These are phyloP conservation scores for Drosophila yooni DNA, from an alignment of 2,888 invertebrate genomes.

Conservation along the genomic window DNA sequence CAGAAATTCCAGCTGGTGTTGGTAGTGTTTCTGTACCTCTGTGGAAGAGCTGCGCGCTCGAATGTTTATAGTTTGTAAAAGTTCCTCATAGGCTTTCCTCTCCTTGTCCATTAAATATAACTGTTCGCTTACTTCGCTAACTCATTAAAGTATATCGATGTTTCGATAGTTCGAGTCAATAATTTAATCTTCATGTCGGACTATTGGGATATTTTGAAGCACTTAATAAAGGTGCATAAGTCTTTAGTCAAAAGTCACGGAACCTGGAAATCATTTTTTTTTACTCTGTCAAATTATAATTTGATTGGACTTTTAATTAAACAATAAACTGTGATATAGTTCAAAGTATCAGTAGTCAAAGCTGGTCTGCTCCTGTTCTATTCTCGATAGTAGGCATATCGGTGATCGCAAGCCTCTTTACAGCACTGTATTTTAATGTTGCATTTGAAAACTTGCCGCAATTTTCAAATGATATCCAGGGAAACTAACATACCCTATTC, in stretches of 20 bases:
- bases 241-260: background rate
- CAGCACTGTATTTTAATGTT: background rate
- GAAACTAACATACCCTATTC: background rate
- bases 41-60: constrained; percentile 5
- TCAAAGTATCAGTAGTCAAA: background rate
- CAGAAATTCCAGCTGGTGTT: constrained; percentile 54
- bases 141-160: constrained; percentile 19
- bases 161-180: constrained; percentile 17
- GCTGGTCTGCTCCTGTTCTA: background rate
- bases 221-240: background rate
- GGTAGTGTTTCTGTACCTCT: constrained; percentile 9
- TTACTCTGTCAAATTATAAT: background rate
- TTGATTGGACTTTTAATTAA: background rate
- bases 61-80: constrained; percentile 36
- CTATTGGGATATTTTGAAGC: background rate
- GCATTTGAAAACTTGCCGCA: constrained; percentile 2
- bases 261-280: background rate
- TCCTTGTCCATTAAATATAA: constrained; percentile 61
- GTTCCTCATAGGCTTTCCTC: constrained; percentile 39
- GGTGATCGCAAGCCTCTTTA: background rate
- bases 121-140: background rate
- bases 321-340: background rate
- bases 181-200: background rate
- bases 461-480: constrained; percentile 10
- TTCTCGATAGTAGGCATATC: background rate